These are phyloP conservation scores for Plestiodon gilberti DNA, from an alignment of 2,113 vertebrate genomes.

Conservation along the genomic window DNA sequence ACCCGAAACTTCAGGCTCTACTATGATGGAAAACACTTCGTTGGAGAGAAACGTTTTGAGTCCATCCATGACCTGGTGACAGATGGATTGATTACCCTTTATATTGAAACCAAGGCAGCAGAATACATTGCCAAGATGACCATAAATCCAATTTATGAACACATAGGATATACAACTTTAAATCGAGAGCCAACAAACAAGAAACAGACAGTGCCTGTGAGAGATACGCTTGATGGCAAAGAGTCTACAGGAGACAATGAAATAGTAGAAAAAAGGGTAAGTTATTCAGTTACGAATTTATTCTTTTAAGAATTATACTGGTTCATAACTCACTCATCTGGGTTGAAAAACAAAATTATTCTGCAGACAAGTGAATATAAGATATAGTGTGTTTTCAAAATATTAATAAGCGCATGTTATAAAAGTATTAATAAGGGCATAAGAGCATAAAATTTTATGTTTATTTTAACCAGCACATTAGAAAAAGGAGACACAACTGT, in stretches of 20 bases:
- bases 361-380: conserved; percentile 35
- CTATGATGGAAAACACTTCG: conserved; percentile 89
- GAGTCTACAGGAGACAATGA: conserved; percentile 83
- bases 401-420: neutral
- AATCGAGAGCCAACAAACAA: conserved; percentile 94
- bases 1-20: conserved; percentile 90
- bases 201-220: conserved; percentile 86
- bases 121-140: conserved; percentile 91
- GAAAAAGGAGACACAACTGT: neutral
- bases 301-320: conserved; percentile 55
- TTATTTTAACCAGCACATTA: neutral
- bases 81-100: conserved; percentile 90
- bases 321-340: conserved; percentile 39
- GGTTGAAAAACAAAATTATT: conserved; percentile 37
- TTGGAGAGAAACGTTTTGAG: conserved; percentile 89
- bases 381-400: neutral
- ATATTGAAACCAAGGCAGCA: conserved; percentile 89
- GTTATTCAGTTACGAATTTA: conserved; percentile 71
- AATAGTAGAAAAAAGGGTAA: conserved; percentile 92
- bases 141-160: conserved; percentile 91
- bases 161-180: conserved; percentile 92
- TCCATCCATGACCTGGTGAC: conserved; percentile 90
- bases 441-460: no score
- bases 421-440: no score
- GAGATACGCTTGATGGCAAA: conserved; percentile 84